phyloP scores from a whole-genome alignment of 2,888 invertebrate species.

The Antitype chi region DNA sequence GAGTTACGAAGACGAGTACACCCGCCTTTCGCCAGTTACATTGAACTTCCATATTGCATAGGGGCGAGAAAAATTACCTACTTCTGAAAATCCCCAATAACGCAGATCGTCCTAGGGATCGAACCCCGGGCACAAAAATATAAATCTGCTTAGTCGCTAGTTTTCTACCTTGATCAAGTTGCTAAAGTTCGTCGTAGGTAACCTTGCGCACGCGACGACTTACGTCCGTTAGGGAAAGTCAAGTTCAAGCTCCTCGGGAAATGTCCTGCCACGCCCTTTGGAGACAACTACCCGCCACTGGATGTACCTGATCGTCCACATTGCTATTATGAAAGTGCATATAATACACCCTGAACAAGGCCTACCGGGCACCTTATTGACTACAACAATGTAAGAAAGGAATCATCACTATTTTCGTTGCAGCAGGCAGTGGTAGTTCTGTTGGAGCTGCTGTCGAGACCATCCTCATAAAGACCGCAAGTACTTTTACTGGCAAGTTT shows the following conservation, averaged over 20 bases:
- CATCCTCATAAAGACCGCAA: neutral
- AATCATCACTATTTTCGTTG: neutral
- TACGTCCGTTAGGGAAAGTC: slow-evolving; percentile 81
- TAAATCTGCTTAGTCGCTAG: neutral
- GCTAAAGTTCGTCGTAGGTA: slow-evolving; percentile 67
- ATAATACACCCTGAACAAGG: neutral
- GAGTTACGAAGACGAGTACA: neutral
- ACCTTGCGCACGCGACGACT: slow-evolving; percentile 37
- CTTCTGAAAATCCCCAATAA: neutral
- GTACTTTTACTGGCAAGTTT: neutral
- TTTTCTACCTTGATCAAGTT: neutral
- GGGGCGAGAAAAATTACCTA: neutral
- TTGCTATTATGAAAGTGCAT: slow-evolving; percentile 48
- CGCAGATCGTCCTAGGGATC: neutral
- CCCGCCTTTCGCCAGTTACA: neutral
- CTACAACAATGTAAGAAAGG: neutral
- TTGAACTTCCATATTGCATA: neutral
- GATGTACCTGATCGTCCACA: slow-evolving; percentile 39
- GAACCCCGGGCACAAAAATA: neutral
- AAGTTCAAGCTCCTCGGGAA: slow-evolving; percentile 82
- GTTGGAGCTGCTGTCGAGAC: neutral
- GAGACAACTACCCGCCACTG: slow-evolving; percentile 35
- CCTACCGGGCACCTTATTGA: neutral
- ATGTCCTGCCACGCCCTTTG: slow-evolving; percentile 64
- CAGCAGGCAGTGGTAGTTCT: too few relatives aligned